Evolutionary conservation across 2,797 vertebrate species (phyloP).

Genomic region (Characodon lateralis): DNA sequence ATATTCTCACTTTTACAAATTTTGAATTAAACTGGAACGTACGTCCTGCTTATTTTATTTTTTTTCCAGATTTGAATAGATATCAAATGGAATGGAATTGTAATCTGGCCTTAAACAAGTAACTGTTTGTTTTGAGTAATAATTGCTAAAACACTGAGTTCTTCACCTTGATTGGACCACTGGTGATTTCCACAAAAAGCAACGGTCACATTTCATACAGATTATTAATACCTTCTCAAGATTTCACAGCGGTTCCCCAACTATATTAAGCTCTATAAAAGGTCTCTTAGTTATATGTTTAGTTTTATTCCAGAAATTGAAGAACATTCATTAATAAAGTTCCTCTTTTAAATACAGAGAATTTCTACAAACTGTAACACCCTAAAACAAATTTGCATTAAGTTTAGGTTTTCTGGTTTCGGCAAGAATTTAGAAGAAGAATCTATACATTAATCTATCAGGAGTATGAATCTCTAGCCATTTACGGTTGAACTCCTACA

Average conservation of each 20-base stretch:
- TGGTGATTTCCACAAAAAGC: conserved; percentile 6
- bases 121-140: conserved; percentile 1
- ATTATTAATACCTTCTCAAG: not conserved
- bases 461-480: conserved; percentile 35
- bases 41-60: not conserved
- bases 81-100: conserved; percentile 14
- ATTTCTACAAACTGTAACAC: conserved; percentile 45
- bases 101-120: conserved; percentile 11
- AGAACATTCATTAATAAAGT: conserved; percentile 47
- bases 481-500: conserved; percentile 18
- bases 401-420: conserved; percentile 2
- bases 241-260: not conserved
- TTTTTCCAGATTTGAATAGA: conserved; percentile 1
- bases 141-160: conserved; percentile 11
- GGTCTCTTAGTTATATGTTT: conserved; percentile 14
- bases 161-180: conserved; percentile 29
- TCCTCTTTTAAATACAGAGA: conserved; percentile 51
- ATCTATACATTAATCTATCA: conserved; percentile 23
- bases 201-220: not conserved
- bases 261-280: conserved; percentile 14
- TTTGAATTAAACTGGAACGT: not conserved
- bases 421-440: conserved; percentile 7
- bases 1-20: not conserved
- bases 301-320: conserved; percentile 18
- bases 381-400: conserved; percentile 22